Evolutionary conservation across 1,140 invertebrate species (phyloP).

Genomic region (Calliphora vicina): DNA sequence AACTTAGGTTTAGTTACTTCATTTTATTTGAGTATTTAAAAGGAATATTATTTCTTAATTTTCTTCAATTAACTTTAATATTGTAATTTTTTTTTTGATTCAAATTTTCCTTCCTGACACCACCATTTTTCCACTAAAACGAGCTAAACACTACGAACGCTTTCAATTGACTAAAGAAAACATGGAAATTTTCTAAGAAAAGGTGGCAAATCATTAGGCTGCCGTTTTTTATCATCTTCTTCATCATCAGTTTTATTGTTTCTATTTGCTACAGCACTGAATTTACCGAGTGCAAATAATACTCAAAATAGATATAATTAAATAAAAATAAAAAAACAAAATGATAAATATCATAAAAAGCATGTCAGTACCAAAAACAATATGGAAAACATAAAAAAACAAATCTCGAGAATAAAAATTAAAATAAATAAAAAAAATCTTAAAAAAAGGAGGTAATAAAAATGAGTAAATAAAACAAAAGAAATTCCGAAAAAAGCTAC

Average conservation of each 20-base stretch:
- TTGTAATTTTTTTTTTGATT: too few relatives aligned
- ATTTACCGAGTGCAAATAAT: not conserved
- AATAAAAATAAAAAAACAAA: conserved; percentile 7
- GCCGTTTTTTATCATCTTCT: not conserved
- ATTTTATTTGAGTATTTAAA: too few relatives aligned
- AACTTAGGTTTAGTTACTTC: too few relatives aligned
- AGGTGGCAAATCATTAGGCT: not conserved
- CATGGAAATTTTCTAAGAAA: not conserved
- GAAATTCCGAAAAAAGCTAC: not conserved
- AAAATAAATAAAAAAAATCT: not conserved
- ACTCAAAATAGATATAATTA: not conserved
- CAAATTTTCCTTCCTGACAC: too few relatives aligned
- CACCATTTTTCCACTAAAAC: too few relatives aligned
- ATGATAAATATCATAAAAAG: not conserved
- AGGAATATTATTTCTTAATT: too few relatives aligned
- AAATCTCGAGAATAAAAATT: not conserved
- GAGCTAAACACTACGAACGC: not conserved
- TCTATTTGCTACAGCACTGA: too few relatives aligned
- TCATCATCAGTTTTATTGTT: not conserved
- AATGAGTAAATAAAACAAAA: conserved; percentile 14
- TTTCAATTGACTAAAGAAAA: not conserved
- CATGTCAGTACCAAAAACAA: not conserved
- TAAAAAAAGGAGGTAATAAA: not conserved
- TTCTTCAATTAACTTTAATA: too few relatives aligned
- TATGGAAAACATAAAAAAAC: conserved; percentile 2